These are phyloP conservation scores for Embiotoca jacksoni DNA, from an alignment of 2,113 vertebrate species.

Conservation along the genomic window DNA sequence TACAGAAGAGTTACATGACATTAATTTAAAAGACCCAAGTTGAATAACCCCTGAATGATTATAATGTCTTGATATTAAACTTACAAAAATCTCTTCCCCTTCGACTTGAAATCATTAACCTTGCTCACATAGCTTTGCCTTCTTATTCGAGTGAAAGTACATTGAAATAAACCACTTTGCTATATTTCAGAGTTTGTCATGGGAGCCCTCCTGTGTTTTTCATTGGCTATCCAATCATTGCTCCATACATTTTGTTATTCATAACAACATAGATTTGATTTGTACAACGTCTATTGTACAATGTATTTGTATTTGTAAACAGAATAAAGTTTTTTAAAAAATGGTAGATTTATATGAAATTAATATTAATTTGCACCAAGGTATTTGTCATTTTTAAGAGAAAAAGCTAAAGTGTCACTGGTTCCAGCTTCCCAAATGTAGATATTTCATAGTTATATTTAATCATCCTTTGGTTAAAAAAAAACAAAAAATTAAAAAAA, in stretches of 20 bases:
- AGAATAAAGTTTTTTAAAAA: background rate
- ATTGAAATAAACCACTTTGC: no score
- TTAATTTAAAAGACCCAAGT: constrained; percentile 85
- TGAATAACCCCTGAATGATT: constrained; percentile 38
- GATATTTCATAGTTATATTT: background rate
- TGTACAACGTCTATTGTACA: no score
- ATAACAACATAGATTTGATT: background rate
- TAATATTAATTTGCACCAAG: background rate
- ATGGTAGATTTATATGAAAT: background rate
- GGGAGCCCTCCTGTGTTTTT: background rate
- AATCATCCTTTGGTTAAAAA: no score
- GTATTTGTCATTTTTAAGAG: no score
- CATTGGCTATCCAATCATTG: background rate
- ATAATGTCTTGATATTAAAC: constrained; percentile 37
- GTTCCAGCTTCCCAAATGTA: background rate
- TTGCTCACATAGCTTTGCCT: background rate
- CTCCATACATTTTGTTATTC: background rate
- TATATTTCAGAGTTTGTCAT: background rate
- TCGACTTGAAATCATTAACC: background rate
- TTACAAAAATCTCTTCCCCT: background rate
- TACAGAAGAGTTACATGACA: constrained; percentile 8
- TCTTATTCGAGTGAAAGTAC: background rate
- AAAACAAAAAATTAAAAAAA: background rate
- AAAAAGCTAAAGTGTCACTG: no score
- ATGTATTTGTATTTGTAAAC: background rate